Evolutionary conservation across 2,113 vertebrate species (phyloP).

Genomic region (Irena cyanogastra): DNA sequence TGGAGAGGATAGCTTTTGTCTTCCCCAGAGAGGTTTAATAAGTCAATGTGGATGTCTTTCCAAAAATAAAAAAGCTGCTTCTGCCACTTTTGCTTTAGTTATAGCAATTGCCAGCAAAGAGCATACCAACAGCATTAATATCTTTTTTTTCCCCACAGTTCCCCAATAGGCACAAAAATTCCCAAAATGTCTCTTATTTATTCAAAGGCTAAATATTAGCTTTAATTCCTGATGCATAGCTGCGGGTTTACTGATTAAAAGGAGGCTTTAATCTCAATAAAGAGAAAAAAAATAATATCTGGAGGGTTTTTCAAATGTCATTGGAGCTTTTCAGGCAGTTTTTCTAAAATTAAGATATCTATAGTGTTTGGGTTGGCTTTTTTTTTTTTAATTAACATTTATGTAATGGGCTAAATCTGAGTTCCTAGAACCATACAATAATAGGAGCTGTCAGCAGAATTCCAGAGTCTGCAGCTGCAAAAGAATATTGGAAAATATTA

Average conservation of each 20-base stretch:
- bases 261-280: neutral
- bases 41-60: neutral
- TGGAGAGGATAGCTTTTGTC: neutral
- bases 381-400: neutral
- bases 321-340: neutral
- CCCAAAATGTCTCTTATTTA: neutral
- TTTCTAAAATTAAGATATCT: neutral
- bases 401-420: neutral
- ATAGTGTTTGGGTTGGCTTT: neutral
- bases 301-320: neutral
- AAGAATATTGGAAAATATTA: neutral
- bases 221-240: neutral
- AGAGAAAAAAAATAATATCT: neutral
- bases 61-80: neutral
- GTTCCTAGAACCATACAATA: neutral
- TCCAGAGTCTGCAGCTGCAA: neutral
- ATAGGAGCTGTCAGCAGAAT: neutral
- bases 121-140: neutral
- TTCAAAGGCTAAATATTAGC: neutral
- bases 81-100: neutral
- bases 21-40: neutral
- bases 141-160: neutral
- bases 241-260: neutral
- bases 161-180: neutral
- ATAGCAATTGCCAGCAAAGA: neutral